Evolutionary conservation across 2,797 vertebrate species (phyloP), one percentile per base, ranked within the genome.

Genomic region (Spondyliosoma cantharus): DNA sequence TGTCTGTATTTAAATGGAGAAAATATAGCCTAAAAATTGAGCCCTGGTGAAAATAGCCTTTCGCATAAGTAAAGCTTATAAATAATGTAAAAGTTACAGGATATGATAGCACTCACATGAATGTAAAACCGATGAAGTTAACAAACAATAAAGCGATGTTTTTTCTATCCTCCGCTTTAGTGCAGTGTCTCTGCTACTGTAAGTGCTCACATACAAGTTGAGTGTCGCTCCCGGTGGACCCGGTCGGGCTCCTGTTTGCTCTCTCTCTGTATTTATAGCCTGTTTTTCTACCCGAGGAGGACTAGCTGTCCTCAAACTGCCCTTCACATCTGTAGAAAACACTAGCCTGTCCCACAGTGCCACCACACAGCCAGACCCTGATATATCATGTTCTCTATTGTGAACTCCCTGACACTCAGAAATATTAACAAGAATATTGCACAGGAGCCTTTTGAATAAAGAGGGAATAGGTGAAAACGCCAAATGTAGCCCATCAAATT

Each of bases 181-280:
- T 46, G 7, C 74, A 48, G 74, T 59, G 60, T 87, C 74, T 86
- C 68, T 84, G 63, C 71, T 27, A 32, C 84, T 85, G 76, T 81
- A 82, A 89, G 81, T 84, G 82, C 89, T 85, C 81, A 56, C 78
- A 82, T 70, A 58, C 74, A 74, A 63, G 76, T 90, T 71, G 85
- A 87, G 74, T 84, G 63, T 65, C 45, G 7, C 60, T 92, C 91
- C 89, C 87, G 24, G 77, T 82, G 87, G 93, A 86, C 73, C 46
- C 56, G 54, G 69, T 57, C 52, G 58, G 74, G 85, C 84, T 87
- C 84, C 80, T 88, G 85, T 90, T 90, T 87, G 70, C 86, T 63
- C 76, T 61, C 63, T 80, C 77, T 16, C 49, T 54, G 87, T 92
- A 93, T 95, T 94, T 94, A 93, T 93, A 93, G 90, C 82, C 76